Evolutionary conservation across 2,113 vertebrate species (phyloP), one percentile per base, ranked within the genome.

Genomic region (Tricholaema leucomelas): DNA sequence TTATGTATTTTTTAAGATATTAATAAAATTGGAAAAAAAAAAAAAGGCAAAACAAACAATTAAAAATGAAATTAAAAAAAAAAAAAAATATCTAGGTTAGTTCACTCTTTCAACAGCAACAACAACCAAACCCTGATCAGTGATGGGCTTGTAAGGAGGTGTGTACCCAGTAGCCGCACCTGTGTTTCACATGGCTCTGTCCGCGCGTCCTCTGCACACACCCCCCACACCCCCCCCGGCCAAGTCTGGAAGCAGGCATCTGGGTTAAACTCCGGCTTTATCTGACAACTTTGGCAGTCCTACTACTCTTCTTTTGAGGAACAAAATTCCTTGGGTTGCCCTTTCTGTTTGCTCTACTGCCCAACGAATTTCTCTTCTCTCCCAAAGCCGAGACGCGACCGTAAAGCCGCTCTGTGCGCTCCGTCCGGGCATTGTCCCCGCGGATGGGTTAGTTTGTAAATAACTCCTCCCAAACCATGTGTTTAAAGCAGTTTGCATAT

Each of bases 1-100:
- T 98, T 98, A 98, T 98, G 98, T 99, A 98, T 98, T 98, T 98
- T 98, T 98, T 97, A 98, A 98, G 98, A 98, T 97, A 98, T 98
- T 97, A 98, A 98, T 98, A 98, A 98, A 98, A 98, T 97, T 95
- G 95, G 97, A 98, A 97, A 98, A 98, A 98, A 70, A 71, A 52
- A 35, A 12, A n/a, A n/a, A n/a, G n/a, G n/a, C n/a, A n/a, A n/a
- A n/a, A n/a, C n/a, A n/a, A n/a, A n/a, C n/a, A n/a, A n/a, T n/a
- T n/a, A n/a, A n/a, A n/a, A n/a, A n/a, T n/a, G n/a, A n/a, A n/a
- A n/a, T n/a, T n/a, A n/a, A n/a, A 21, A n/a, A n/a, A 33, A 23
- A 97, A 96, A 97, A 95, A 61, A 38, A 96, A 97, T 95, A 73
- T 97, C 97, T 98, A 97, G 97, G 97, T 98, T 97, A 97, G 97